Base-by-base conservation (phyloP, 2,113 vertebrate species). In the Poeciliopsis prolifica region DNA sequence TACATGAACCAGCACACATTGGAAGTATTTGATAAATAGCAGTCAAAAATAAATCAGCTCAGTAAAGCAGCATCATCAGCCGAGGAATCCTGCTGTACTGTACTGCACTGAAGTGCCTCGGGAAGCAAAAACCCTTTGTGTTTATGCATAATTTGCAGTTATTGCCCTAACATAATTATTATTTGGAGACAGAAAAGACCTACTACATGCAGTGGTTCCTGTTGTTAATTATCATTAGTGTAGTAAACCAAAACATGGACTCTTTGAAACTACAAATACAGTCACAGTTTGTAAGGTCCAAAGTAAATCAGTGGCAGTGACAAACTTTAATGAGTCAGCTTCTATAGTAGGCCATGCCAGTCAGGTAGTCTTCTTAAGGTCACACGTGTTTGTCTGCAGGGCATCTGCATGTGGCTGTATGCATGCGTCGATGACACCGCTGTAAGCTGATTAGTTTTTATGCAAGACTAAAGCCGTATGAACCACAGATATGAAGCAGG, bases 371-470 rank as follows among this genome's bases (percentile, higher is more conserved):
- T 82, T 69, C 78, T 78, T 65, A 81, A 26, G 72, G 81, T 81
- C 78, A 80, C 74, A 68, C 79, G 78, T 75, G 62, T 72, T 7
- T 37, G 76, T 44, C 19, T 44, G 15, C 31, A 42, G 48, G 62
- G 63, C 37, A 31, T 64, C n/a, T 37, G 63, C 74, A 84, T 72
- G 83, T 1, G 69, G 66, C 65, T 76, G 72, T 17, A 31, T 67
- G 84, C 54, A 37, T 83, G 82, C 72, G 72, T 51, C 81, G 77
- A 82, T 84, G 83, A 86, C 86, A 83, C 72, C 37, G 81, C 85
- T 94, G 2, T 58, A 93, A 92, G 90, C 85, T 87, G 87, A 92
- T 91, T 89, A 92, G 74, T 75, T 86, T 77, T 80, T 40, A 83
- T 80, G 78, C 71, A 65, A n/a, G 64, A 74, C 78, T 85, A 86